Evolutionary conservation across 2,888 invertebrate species (phyloP), one percentile per base, ranked within the genome.

Genomic region (Sinhomidia bicolor): DNA sequence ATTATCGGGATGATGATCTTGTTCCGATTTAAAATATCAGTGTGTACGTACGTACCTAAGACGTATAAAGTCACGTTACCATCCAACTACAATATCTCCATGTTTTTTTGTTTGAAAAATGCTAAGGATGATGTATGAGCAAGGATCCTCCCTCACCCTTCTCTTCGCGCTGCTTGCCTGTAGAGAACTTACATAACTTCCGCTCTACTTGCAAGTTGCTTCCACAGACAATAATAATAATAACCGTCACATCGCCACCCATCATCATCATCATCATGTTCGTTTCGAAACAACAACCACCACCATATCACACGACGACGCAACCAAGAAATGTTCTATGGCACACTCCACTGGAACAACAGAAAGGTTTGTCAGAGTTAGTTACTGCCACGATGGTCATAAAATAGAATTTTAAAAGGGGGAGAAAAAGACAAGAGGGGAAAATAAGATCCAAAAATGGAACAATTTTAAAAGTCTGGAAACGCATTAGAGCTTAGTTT

Each of bases 361-460:
- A 85, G 7, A 51, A 36, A 65, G 20, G 14, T 12, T 71, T 47
- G 32, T 84, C 36, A n/a, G n/a, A n/a, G n/a, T n/a, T n/a, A n/a
- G n/a, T n/a, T 29, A 54, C 29, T 54, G n/a, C 2, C 1, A 26
- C 32, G 62, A 14, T n/a, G 14, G 36, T 57, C 60, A 26, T 84
- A 23, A 44, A 57, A 17, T 9, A 44, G 57, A 65, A 74, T 32
- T 60, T n/a, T 60, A 9, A 23, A 32, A 80, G 44, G 76, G 32
- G 84, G 65, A 23, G 29, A 62, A 10, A 41, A 23, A 51, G 20
- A 36, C 44, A 12, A 65, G 51, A 44, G 68, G 62, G 68, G 65
- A 76, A 84, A 44, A 84, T n/a, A 23, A 14, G 78, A 65, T 62
- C 86, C 86, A 87, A 87, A 87, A 87, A 81, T 87, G 86, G 86